Evolutionary conservation across 1,140 invertebrate species (phyloP).

Genomic region (Macrostomum lignano): DNA sequence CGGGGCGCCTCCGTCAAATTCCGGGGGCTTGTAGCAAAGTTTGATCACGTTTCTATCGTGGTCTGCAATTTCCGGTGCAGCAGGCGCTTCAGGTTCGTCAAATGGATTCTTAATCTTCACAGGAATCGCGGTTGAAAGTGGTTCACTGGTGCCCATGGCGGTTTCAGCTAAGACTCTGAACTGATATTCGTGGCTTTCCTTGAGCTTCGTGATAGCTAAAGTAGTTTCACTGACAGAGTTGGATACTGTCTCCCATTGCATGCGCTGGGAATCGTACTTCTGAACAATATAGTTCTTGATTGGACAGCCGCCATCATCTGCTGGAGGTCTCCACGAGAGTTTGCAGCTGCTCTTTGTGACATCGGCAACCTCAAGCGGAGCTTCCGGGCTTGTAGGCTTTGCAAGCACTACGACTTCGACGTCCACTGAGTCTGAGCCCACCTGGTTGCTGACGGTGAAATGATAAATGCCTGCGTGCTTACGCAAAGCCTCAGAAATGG

Average conservation of each 20-base stretch:
- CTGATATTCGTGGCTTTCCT: conserved; percentile 74
- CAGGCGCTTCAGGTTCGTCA: conserved; percentile 75
- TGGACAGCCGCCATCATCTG: conserved; percentile 11
- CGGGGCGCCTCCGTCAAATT: conserved; percentile 58
- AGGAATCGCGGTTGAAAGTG: conserved; percentile 42
- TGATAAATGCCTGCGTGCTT: conserved; percentile 71
- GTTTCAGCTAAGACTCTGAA: conserved; percentile 86
- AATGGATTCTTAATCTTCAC: conserved; percentile 21
- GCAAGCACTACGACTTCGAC: conserved; percentile 65
- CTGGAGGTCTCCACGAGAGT: conserved; percentile 32
- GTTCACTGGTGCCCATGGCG: conserved; percentile 69
- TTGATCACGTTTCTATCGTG: conserved; percentile 71
- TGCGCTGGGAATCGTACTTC: conserved; percentile 9
- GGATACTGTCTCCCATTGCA: conserved; percentile 7
- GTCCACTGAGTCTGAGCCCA: conserved; percentile 56
- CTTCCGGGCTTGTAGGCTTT: conserved; percentile 48
- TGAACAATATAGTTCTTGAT: conserved; percentile 8
- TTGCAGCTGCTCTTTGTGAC: conserved; percentile 44
- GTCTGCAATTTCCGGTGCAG: conserved; percentile 59
- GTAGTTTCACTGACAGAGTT: conserved; percentile 1
- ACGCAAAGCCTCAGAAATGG: conserved; percentile 38
- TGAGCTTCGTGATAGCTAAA: conserved; percentile 44
- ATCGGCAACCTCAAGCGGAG: conserved; percentile 37
- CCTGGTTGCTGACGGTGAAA: conserved; percentile 54
- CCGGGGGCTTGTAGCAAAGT: conserved; percentile 53